A percentile compares a stretch with the other conserved stretches of the same genome.
These are phyloP conservation scores for Pygoscelis adeliae DNA, from an alignment of 2,113 vertebrate genomes.

Conservation along the genomic window DNA sequence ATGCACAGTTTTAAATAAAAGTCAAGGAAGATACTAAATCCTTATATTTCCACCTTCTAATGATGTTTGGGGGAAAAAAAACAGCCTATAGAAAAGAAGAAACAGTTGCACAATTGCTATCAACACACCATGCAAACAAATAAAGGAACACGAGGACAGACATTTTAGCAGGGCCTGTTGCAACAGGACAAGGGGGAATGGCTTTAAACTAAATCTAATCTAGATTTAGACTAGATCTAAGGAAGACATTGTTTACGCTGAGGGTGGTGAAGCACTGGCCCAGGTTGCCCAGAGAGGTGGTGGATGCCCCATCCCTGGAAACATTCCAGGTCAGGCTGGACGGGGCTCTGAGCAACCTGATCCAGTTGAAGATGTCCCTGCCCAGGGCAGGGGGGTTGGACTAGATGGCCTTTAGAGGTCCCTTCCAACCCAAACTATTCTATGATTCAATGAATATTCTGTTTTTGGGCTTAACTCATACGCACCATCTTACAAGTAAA, in stretches of 20 bases:
- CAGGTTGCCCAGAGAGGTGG: not conserved
- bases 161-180: not conserved
- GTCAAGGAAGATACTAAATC: not conserved
- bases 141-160: not conserved
- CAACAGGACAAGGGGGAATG: not conserved
- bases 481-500: not conserved
- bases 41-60: not conserved
- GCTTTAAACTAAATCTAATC: not conserved
- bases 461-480: not conserved
- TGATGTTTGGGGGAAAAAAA: not conserved
- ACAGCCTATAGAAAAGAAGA: not conserved
- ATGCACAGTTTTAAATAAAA: not conserved
- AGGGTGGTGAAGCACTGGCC: not conserved
- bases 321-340: not conserved
- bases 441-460: not conserved
- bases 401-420: not conserved
- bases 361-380: not conserved
- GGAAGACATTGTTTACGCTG: not conserved
- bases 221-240: not conserved
- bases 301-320: not conserved
- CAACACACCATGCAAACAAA: not conserved
- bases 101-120: not conserved
- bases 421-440: not conserved
- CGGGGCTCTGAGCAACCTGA: not conserved
- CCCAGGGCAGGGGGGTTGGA: not conserved